Evolutionary conservation across 92 coral and sea anemone species (phyloP), one percentile per base, ranked within the genome.

Genomic region (Siderastrea radians): DNA sequence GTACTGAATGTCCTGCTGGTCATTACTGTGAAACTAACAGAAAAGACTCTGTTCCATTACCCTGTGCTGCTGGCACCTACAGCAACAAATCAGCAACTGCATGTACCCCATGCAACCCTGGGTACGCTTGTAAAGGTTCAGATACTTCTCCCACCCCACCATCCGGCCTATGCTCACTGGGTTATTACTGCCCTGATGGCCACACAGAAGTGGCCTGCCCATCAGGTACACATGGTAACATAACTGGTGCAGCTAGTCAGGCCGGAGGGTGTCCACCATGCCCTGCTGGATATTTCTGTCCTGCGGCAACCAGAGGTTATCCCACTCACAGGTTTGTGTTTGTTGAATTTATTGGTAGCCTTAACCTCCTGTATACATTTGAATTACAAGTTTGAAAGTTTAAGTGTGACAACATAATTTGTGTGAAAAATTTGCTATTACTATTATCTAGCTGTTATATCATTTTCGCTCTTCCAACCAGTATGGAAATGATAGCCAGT

Each of bases 201-300:
- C 74, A 19, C 14, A 80, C 16, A 17, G 91, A 93, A 80, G 64
- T 71, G 3, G 95, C 95, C 16, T 97, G 99, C 68, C 98, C 99
- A 1, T 82, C 95, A 68, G 99, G 99, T 72, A 97, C 93, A 83
- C 95, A 72, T 91, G 99, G 99, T 54, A 97, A 97, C 78, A 82
- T 89, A 2, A 98, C 98, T n/a, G 94, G 98, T 12, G 98, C 99
- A 9, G 75, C 98, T 44, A 88, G 81, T 85, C 79, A 78, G 47
- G 90, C 83, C 19, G 89, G 79, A 69, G 98, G 99, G 11, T 98
- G 99, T 87, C 92, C 78, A 7, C 63, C 93, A 3, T 98, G 99
- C 67, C 99, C 99, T 45, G 79, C 99, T 3, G 99, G 99, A 11
- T 97, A 75, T 86, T 97, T 86, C 86, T 97, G 98, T 69, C 98